Base-by-base conservation (phyloP, 2,113 vertebrate species). In the Pelecanus crispus region DNA sequence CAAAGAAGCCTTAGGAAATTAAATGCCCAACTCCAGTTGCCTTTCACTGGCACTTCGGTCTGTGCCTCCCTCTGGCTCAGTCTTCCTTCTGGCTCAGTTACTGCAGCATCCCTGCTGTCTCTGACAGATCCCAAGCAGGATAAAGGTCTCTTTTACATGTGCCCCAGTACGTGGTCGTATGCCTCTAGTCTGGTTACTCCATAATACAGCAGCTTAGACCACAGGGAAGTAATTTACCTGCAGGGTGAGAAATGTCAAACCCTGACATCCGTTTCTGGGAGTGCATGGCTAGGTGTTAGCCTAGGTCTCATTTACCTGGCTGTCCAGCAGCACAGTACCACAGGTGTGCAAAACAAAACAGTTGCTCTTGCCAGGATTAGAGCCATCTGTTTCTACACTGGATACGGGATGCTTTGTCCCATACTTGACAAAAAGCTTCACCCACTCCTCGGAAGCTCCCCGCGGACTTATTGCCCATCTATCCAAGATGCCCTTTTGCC, bases 121-220 rank as follows among this genome's bases (percentile, higher is more conserved):
- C 38, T 50, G 34, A n/a, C 52, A 55, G 40, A 32, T 42, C 17
- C 40, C 31, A 47, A 34, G 49, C 0, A 1, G 44, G 49, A 34
- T 25, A 56, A 61, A 62, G 10, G 9, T 42, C 44, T 34, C 61
- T 68, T 19, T 68, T 10, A 56, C 42, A 8, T 14, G 26, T 67
- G 38, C 17, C n/a, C 17, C 34, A 38, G 18, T 24, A 68, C 31
- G 6, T 6, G 11, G 25, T 20, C 1, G 0, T 32, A 13, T 17
- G 17, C 24, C 28, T 62, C 62, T 56, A 34, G 40, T 5, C 40
- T 56, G 42, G 13, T 50, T 38, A 31, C 24, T 45, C 42, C 34
- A 22, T 26, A 70, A 42, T 3, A 38, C 16, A 55, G 26, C 40
- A 49, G 11, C 45, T 72, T 24, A 34, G 61, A 28, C 13, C 52